Evolutionary conservation across 2,888 invertebrate genomes (phyloP).

Genomic region (Trissoscelio sp.): DNA sequence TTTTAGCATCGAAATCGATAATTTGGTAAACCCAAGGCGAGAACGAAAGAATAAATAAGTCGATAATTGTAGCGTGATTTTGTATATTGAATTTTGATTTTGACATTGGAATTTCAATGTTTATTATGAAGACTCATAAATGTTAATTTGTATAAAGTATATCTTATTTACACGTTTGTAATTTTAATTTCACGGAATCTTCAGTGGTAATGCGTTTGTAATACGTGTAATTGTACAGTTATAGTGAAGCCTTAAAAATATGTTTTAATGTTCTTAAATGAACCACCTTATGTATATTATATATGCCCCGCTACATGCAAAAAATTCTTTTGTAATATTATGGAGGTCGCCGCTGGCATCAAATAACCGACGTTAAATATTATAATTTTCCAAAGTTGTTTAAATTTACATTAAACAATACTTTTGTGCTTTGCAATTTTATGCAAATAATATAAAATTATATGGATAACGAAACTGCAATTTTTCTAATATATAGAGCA

Average conservation of each 20-base stretch:
- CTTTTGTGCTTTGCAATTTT: neutral
- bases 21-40: no score
- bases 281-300: neutral
- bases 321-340: neutral
- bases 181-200: neutral
- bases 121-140: no score
- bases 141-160: neutral
- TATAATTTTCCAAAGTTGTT: neutral
- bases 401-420: neutral
- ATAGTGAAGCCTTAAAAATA: neutral
- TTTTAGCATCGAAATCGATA: no score
- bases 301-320: neutral
- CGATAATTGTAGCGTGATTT: no score
- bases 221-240: neutral
- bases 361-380: neutral
- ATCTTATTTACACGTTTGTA: neutral
- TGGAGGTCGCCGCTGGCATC: neutral
- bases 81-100: no score
- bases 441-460: neutral
- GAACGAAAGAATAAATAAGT: no score
- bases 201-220: no score
- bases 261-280: neutral
- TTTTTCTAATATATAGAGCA: slow-evolving; percentile 2
- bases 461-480: neutral
- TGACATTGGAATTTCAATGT: no score